These are phyloP conservation scores for Pteria penguin DNA, from an alignment of 2,888 invertebrate species.

Conservation along the genomic window DNA sequence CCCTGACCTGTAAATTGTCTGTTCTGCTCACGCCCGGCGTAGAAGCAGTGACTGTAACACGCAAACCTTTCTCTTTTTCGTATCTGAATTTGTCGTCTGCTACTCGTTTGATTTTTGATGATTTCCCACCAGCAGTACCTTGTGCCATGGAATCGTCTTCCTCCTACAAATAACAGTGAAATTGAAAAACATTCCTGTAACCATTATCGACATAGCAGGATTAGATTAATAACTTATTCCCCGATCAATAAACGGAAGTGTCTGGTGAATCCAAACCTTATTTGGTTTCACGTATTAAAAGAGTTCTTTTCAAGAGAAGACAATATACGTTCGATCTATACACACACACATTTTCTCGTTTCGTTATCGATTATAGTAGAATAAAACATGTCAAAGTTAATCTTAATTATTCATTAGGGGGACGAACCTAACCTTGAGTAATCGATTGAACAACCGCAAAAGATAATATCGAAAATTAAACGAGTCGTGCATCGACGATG, in stretches of 20 bases:
- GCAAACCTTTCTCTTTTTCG: neutral
- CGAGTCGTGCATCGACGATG: too few species aligned
- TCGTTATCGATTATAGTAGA: neutral
- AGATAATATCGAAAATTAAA: too few species aligned
- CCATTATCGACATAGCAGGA: conserved; percentile 50
- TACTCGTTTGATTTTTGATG: conserved; percentile 52
- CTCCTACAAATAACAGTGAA: conserved; percentile 57
- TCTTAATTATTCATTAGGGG: neutral
- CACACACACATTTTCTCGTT: neutral
- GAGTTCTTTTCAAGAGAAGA: conserved; percentile 44
- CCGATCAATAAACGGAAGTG: conserved; percentile 59
- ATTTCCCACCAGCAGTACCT: conserved; percentile 64
- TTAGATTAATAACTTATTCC: conserved; percentile 62
- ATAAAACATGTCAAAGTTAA: neutral
- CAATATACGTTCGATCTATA: conserved; percentile 2
- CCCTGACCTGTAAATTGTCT: neutral
- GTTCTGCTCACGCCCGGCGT: conserved; percentile 11
- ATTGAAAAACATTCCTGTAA: conserved; percentile 16
- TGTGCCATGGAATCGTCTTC: conserved; percentile 72
- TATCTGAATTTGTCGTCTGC: conserved; percentile 36
- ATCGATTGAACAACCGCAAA: too few species aligned
- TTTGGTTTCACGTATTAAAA: conserved; percentile 40
- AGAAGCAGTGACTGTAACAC: conserved; percentile 27
- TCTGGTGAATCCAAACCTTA: conserved; percentile 32
- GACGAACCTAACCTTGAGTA: too few species aligned